Evolutionary conservation across 2,888 invertebrate genomes (phyloP).

Genomic region (Drosophila incognita): DNA sequence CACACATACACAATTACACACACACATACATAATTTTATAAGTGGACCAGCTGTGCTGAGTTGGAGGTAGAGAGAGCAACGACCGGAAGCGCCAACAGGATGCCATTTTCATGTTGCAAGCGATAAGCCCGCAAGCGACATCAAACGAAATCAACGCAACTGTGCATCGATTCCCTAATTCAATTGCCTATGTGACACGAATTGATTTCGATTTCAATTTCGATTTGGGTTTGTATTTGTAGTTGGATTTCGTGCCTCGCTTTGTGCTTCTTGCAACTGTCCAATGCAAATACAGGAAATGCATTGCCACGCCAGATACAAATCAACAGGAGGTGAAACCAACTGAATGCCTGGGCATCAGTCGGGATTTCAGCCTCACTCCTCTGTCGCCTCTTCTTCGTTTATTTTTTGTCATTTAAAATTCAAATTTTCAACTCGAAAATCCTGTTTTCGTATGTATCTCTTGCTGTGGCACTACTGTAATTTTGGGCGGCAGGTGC

Average conservation of each 20-base stretch:
- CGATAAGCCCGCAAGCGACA: conserved; percentile 58
- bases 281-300: conserved; percentile 50
- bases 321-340: conserved; percentile 30
- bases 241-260: background rate
- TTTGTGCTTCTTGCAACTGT: conserved; percentile 4
- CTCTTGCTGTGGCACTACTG: conserved; percentile 49
- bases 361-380: conserved; percentile 21
- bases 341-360: conserved; percentile 4
- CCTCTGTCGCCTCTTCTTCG: background rate
- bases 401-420: conserved; percentile 49
- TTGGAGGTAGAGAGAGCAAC: conserved; percentile 26
- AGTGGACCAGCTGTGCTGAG: conserved; percentile 46
- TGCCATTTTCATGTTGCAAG: conserved; percentile 55
- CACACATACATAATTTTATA: background rate
- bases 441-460: conserved; percentile 65
- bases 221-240: background rate
- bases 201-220: conserved; percentile 59
- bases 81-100: conserved; percentile 69
- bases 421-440: conserved; percentile 66
- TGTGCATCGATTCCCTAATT: conserved; percentile 54
- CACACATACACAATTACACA: background rate
- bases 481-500: conserved; percentile 74
- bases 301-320: conserved; percentile 52
- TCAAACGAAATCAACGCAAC: conserved; percentile 19
- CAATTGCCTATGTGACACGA: conserved; percentile 73